Percentiles rank a stretch among this genome's conserved stretches.
Conservation (phyloP, 2,113 vertebrate species). For the Noturus placidus region DNA sequence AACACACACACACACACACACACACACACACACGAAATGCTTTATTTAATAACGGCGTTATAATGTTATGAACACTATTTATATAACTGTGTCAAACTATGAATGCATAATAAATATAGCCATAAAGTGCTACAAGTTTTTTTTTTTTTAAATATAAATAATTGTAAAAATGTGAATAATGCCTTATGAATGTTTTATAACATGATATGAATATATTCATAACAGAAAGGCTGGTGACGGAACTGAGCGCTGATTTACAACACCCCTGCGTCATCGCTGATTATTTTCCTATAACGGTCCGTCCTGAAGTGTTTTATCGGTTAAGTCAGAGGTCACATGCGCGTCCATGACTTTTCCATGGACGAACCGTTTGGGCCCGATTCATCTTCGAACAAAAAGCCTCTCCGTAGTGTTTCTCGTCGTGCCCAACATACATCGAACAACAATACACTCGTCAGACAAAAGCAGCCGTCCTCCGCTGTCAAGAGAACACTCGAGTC, state of each 20-base stretch:
- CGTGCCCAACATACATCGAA: conserved; percentile 56
- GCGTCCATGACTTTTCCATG: background rate
- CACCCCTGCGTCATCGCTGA: background rate
- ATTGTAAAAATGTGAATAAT: background rate
- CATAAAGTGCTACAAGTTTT: no score
- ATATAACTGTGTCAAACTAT: background rate
- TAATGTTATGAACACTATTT: background rate
- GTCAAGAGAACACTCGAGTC: conserved; percentile 69
- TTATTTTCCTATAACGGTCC: background rate
- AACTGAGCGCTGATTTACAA: background rate
- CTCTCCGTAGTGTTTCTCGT: conserved; percentile 42
- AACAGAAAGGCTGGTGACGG: background rate
- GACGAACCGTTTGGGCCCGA: background rate
- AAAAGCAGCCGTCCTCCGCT: conserved; percentile 64
- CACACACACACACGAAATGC: background rate
- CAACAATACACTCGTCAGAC: conserved; percentile 58
- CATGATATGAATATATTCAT: background rate
- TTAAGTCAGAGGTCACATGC: background rate
- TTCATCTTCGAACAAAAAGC: conserved; percentile 19
- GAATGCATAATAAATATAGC: no score
- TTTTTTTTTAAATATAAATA: background rate
- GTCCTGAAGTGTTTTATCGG: background rate
- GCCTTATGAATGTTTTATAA: background rate
- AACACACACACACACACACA: background rate
- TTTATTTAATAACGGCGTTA: background rate